Conservation (phyloP, 2,797 vertebrate genomes). For the Taenioides sp. region DNA sequence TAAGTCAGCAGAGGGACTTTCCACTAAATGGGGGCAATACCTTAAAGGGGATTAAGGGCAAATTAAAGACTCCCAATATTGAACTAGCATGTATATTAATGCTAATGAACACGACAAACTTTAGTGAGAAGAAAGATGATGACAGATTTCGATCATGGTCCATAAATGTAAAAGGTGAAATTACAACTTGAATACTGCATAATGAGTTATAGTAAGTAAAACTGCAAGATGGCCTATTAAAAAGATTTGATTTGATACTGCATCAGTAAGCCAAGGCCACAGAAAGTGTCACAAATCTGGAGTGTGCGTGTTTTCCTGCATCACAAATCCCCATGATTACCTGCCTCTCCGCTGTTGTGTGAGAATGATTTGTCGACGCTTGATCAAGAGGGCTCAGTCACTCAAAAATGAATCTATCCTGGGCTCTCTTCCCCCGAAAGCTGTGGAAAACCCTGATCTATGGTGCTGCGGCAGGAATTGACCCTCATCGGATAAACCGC, state of each 20-base stretch:
- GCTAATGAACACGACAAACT: no score
- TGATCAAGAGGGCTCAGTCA: slow-evolving; percentile 60
- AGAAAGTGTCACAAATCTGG: slow-evolving; percentile 62
- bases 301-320: slow-evolving; percentile 58
- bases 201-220: slow-evolving; percentile 54
- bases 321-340: slow-evolving; percentile 71
- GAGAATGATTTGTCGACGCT: slow-evolving; percentile 62
- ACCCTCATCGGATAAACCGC: slow-evolving; percentile 80
- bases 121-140: no score
- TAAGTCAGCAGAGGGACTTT: no score
- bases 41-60: no score
- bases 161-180: no score
- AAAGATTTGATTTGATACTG: slow-evolving; percentile 37
- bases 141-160: no score
- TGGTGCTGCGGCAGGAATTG: slow-evolving; percentile 72
- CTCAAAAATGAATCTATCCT: slow-evolving; percentile 66
- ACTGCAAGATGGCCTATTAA: slow-evolving; percentile 51
- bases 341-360: slow-evolving; percentile 57
- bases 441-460: slow-evolving; percentile 74
- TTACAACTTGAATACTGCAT: background rate
- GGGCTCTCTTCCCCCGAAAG: slow-evolving; percentile 49
- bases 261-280: slow-evolving; percentile 47
- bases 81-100: no score
- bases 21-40: no score
- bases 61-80: no score